These are phyloP conservation scores for Heterotilapia buettikoferi DNA, from an alignment of 2,113 vertebrate species.

Conservation along the genomic window DNA sequence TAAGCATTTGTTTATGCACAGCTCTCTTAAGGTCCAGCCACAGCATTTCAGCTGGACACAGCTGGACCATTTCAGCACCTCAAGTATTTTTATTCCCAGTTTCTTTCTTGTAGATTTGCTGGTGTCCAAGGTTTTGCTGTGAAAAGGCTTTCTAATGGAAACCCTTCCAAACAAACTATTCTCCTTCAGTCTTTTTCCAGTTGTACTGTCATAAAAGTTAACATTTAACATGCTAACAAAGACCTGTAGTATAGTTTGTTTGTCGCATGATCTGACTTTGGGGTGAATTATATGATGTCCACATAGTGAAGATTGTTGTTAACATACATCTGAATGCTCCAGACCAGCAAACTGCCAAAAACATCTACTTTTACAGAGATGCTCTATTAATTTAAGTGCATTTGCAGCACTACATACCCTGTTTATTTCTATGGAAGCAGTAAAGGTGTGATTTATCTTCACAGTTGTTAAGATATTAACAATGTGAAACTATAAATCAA, in stretches of 20 bases:
- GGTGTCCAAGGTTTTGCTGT: neutral
- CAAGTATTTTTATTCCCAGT: neutral
- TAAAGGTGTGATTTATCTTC: neutral
- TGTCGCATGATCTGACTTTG: neutral
- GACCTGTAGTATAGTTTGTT: neutral
- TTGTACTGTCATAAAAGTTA: neutral
- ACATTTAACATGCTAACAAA: neutral
- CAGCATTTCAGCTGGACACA: neutral
- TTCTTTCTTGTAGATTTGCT: neutral
- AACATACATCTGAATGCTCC: neutral
- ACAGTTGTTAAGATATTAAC: neutral
- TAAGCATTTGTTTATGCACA: neutral
- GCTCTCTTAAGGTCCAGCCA: neutral
- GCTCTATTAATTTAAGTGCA: neutral
- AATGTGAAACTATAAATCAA: neutral
- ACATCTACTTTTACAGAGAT: neutral
- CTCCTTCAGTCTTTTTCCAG: neutral
- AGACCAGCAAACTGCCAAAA: neutral
- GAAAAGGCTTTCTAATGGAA: neutral
- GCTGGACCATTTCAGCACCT: neutral
- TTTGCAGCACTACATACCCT: neutral
- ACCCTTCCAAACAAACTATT: neutral
- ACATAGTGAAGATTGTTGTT: neutral
- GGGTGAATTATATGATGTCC: neutral
- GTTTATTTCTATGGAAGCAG: neutral